These are phyloP conservation scores for Amblyraja radiata DNA, from an alignment of 2,797 vertebrate species.

Conservation along the genomic window DNA sequence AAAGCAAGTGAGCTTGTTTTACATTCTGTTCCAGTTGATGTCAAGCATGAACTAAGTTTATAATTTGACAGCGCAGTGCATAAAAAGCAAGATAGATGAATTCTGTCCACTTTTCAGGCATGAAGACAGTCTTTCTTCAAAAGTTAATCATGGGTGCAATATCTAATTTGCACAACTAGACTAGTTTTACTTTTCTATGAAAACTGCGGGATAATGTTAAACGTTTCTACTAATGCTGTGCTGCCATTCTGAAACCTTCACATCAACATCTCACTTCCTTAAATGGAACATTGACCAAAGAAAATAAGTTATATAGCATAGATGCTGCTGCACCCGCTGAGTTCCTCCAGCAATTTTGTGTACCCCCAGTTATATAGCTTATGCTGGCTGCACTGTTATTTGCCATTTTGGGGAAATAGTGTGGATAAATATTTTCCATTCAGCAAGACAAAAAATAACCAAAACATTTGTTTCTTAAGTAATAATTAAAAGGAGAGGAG, in stretches of 20 bases:
- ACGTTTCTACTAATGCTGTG: background rate
- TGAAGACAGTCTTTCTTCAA: background rate
- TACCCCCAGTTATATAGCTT: background rate
- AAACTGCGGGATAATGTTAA: background rate
- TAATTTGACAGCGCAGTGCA: background rate
- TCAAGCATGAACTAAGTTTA: conserved; percentile 23
- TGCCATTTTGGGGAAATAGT: background rate
- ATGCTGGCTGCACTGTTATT: background rate
- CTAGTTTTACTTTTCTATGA: background rate
- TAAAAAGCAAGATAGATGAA: background rate
- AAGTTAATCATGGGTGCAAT: background rate
- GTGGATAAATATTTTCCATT: background rate
- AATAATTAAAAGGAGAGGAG: background rate
- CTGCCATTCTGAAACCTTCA: conserved; percentile 2
- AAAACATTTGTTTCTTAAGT: background rate
- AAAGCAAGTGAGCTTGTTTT: conserved; percentile 15
- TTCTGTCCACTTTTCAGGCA: background rate
- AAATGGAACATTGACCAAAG: background rate
- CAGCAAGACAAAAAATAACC: background rate
- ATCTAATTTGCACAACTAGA: background rate
- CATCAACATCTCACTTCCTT: background rate
- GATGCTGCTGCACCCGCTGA: no score
- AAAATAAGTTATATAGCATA: background rate
- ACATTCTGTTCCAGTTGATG: conserved; percentile 28
- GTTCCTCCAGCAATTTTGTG: no score